Percentiles rank a stretch among this genome's conserved stretches.
These are phyloP conservation scores for Idaea biselata DNA, from an alignment of 2,888 invertebrate genomes.

Conservation along the genomic window DNA sequence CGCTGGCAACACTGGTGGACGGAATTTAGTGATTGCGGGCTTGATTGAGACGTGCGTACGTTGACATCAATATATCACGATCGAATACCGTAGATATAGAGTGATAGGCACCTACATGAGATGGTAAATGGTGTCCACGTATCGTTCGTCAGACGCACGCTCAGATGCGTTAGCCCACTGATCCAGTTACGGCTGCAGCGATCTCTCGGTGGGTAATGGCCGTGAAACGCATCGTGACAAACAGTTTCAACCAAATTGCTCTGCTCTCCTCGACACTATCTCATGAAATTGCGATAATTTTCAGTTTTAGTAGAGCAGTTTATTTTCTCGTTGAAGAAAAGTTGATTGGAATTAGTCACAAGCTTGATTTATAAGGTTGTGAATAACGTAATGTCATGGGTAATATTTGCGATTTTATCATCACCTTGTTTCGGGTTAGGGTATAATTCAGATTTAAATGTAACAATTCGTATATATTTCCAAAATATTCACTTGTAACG, in stretches of 20 bases:
- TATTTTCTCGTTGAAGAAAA: conserved; percentile 23
- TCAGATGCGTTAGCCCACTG: conserved; percentile 29
- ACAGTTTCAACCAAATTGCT: conserved; percentile 39
- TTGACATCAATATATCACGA: conserved; percentile 27
- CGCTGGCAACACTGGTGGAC: not conserved
- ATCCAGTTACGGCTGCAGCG: conserved; percentile 28
- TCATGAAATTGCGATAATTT: conserved; percentile 20
- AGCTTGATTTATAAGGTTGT: too few species aligned
- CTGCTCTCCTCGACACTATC: conserved; percentile 22
- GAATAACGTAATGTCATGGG: too few species aligned
- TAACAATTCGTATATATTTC: too few species aligned
- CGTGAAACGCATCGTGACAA: conserved; percentile 36
- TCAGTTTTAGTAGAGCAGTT: conserved; percentile 2
- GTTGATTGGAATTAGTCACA: not conserved
- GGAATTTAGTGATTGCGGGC: conserved; percentile 16
- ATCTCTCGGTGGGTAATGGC: conserved; percentile 29
- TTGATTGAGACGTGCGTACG: conserved; percentile 13
- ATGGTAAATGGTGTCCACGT: not conserved
- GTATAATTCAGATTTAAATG: too few species aligned
- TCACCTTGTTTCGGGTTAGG: too few species aligned
- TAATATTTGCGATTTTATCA: too few species aligned
- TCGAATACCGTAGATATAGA: conserved; percentile 23
- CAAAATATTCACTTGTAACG: too few species aligned
- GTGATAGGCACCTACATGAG: conserved; percentile 7
- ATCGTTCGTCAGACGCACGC: not conserved